phyloP scores from a whole-genome alignment of 1,140 invertebrate genomes.

The Leptoteleia sp. region DNA sequence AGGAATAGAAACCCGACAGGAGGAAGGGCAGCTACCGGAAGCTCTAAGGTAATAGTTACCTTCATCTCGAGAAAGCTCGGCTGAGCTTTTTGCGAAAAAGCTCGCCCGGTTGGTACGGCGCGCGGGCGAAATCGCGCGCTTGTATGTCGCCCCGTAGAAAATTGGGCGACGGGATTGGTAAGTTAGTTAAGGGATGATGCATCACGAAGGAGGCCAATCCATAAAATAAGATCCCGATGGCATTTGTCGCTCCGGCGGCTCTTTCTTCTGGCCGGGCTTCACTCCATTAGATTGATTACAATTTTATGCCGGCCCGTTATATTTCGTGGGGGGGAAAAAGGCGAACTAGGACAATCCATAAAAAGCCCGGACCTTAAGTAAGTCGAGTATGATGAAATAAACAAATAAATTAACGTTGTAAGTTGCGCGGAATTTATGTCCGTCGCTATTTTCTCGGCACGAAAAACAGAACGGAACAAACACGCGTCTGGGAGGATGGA shows the following conservation, averaged over 20 bases:
- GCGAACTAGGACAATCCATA: conserved; percentile 35
- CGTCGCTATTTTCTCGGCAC: conserved; percentile 1
- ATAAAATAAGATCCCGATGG: conserved; percentile 35
- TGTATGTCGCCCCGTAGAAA: conserved; percentile 24
- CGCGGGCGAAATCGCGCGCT: conserved; percentile 12
- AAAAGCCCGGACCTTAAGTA: conserved; percentile 41
- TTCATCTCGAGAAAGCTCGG: conserved; percentile 66
- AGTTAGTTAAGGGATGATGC: conserved; percentile 48
- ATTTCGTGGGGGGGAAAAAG: conserved; percentile 28
- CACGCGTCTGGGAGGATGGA: too few species aligned
- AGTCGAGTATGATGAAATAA: conserved; percentile 53
- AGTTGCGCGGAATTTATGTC: conserved; percentile 33
- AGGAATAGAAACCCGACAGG: conserved; percentile 69
- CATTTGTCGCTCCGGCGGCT: conserved; percentile 22
- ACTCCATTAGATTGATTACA: conserved; percentile 58
- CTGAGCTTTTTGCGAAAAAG: conserved; percentile 54
- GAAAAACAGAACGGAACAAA: background rate
- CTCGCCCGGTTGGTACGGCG: conserved; percentile 59
- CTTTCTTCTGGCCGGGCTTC: conserved; percentile 28
- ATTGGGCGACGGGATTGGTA: conserved; percentile 35
- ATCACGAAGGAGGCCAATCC: conserved; percentile 41
- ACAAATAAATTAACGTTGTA: conserved; percentile 55
- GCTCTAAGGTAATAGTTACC: conserved; percentile 64
- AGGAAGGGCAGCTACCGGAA: conserved; percentile 66
- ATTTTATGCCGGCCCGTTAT: conserved; percentile 51